Evolutionary conservation across 2,888 invertebrate species (phyloP), one percentile per base, ranked within the genome.

Genomic region (Dioctria rufipes): DNA sequence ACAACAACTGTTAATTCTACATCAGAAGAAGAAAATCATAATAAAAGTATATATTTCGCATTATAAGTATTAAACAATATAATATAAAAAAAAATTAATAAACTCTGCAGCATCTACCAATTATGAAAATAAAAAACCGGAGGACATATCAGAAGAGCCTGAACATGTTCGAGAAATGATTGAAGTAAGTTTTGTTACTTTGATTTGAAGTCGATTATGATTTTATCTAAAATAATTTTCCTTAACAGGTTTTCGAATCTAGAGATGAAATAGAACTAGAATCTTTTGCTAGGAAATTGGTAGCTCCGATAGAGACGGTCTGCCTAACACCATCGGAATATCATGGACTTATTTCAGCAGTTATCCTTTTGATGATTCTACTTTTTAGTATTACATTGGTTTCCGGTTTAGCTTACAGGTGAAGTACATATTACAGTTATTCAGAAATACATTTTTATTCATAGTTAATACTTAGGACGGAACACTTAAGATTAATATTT

Each of bases 131-230:
- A 25, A 39, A 37, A 58, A 40, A 37, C 58, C 67, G 9, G 80
- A 73, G 11, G 82, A 78, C 67, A 60, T 78, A 37, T 65, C 66
- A 25, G 90, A 90, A 66, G 88, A 89, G 79, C 92, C 93, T 11
- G 96, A 96, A 87, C 95, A 94, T 87, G 96, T 96, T 46, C 90
- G 95, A 83, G 95, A 96, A 90, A 95, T 96, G 95, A 96, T 96
- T 84, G 95, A 96, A 92, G 96, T 95, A 88, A 84, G 83, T 46
- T 67, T 37, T 40, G 4, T 25, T 73, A 58, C 39, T 51, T 9
- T 3, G 42, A 71, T 51, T 71, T 37, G 49, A 39, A 6, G 40
- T 37, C n/a, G 40, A 5, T 66, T 65, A 42, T 6, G 0, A 67
- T 46, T 6, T 3, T 13, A 11, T 13, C 11, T n/a, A 58, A 40